Evolutionary conservation across 1,140 invertebrate genomes (phyloP), one percentile per base, ranked within the genome.

Genomic region (Metaphire vulgaris): DNA sequence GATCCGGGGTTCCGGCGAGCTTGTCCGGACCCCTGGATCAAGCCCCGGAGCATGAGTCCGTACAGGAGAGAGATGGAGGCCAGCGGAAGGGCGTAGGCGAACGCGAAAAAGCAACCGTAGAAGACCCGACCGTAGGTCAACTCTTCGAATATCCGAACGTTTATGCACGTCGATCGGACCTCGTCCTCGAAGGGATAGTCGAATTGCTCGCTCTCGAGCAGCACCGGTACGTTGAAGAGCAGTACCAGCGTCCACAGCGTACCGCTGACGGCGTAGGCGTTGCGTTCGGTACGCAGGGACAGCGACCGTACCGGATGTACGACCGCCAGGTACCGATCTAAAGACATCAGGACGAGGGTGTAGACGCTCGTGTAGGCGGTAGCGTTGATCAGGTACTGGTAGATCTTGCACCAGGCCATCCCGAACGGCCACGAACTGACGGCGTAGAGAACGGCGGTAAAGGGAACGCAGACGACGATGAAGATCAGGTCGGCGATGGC

Each of bases 341-440:
- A 86, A 26, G 94, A 96, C 95, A 98, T 97, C 66, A 98, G 89
- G 0, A 98, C 94, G 29, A 98, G 87, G 0, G 95, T 97, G 85
- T 96, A 97, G 14, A 97, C 95, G 78, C 92, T 95, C 2, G 93
- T 93, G 81, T 94, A 96, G 0, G 94, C 95, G 16, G 93, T 96
- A 0, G 97, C 94, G 79, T 86, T 85, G 71, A 81, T 83, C 65
- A 85, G 76, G 81, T 92, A 93, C 81, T 92, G 90, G 0, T 94
- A 92, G 30, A 93, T 90, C 87, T 94, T 93, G 87, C 95, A 97
- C 92, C 93, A 95, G 75, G 91, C 83, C 80, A 92, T 90, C 12
- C 95, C 94, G 83, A 97, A 97, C 0, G 93, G 93, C 96, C 96
- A 98, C 6, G 75, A 74, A 15, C 80, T 76, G 74, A 84, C 69